Conservation (phyloP, 35 echinoderm and acorn worm species). For the Lytechinus variegatus region DNA sequence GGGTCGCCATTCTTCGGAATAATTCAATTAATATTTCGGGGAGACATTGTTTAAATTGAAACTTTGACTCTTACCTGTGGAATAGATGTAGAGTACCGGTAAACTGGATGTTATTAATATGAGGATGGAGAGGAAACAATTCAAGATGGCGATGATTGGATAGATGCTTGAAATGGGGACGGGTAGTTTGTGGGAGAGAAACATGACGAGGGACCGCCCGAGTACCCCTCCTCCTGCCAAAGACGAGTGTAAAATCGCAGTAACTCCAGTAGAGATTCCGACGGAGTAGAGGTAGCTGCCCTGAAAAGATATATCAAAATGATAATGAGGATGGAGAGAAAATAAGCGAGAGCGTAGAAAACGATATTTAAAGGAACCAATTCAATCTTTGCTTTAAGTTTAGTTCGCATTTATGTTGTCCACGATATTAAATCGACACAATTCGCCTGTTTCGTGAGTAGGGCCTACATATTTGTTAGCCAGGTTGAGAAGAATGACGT, state of each 20-base stretch:
- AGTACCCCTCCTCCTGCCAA: constrained; percentile 8
- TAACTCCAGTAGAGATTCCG: background rate
- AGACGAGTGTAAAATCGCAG: constrained; percentile 1
- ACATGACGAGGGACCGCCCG: background rate
- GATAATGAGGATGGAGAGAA: too few relatives aligned
- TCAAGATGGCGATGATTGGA: background rate
- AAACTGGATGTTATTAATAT: background rate
- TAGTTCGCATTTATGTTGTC: too few relatives aligned
- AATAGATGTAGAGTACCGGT: constrained; percentile 16
- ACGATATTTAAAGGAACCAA: too few relatives aligned
- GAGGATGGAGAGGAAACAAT: background rate
- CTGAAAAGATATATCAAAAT: background rate
- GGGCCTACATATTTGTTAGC: too few relatives aligned
- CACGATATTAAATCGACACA: too few relatives aligned
- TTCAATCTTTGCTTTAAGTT: too few relatives aligned
- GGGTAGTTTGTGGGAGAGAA: background rate
- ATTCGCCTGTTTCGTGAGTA: too few relatives aligned
- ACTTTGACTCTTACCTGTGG: background rate
- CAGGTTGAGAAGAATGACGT: too few relatives aligned
- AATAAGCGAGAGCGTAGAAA: too few relatives aligned
- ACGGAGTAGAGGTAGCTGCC: constrained; percentile 40
- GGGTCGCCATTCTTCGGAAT: too few relatives aligned
- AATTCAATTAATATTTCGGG: too few relatives aligned
- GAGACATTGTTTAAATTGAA: too few relatives aligned
- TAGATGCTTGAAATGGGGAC: background rate